Evolutionary conservation across 2,797 vertebrate species (phyloP), one percentile per base, ranked within the genome.

Genomic region (Sarcoramphus papa): DNA sequence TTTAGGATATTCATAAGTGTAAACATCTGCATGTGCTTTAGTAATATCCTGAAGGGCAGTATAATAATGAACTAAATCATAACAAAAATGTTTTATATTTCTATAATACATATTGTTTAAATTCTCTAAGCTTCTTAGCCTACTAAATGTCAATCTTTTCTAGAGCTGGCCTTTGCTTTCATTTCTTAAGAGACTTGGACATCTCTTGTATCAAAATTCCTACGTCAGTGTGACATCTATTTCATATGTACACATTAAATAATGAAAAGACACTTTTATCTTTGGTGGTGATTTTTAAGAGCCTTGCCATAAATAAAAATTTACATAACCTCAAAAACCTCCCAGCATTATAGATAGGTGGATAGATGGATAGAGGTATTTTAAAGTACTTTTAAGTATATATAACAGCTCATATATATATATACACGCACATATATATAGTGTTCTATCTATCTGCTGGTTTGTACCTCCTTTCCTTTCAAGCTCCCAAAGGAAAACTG

Each of bases 311-410:
- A 35, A 80, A 31, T 62, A 33, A 48, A 56, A 51, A 48, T 18
- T 10, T 4, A 1, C 12, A 12, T n/a, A 13, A 54, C 5, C 5
- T 75, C 28, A 50, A 22, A 22, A 53, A 40, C 5, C 1, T 1
- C 27, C 3, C 6, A 69, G 13, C 11, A 6, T 56, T 59, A 77
- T 35, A 28, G 18, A 21, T 35, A n/a, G 12, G 11, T 37, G 73
- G 43, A 12, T 14, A 43, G 27, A 11, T 19, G 2, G 62, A 37
- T 45, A 63, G 23, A 77, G 6, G 14, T 22, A 35, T 68, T 50
- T 65, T 20, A 27, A 76, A 45, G 13, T 56, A 50, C 15, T 9
- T 56, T 21, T 33, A 54, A 7, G 2, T 8, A 31, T 30, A 22
- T 41, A 7, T 37, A 62, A n/a, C 10, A 54, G 43, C 11, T 35